Percentiles rank a stretch among this genome's conserved stretches.
Evolutionary conservation across 2,888 invertebrate genomes (phyloP).

Genomic region (Lasius platythorax): DNA sequence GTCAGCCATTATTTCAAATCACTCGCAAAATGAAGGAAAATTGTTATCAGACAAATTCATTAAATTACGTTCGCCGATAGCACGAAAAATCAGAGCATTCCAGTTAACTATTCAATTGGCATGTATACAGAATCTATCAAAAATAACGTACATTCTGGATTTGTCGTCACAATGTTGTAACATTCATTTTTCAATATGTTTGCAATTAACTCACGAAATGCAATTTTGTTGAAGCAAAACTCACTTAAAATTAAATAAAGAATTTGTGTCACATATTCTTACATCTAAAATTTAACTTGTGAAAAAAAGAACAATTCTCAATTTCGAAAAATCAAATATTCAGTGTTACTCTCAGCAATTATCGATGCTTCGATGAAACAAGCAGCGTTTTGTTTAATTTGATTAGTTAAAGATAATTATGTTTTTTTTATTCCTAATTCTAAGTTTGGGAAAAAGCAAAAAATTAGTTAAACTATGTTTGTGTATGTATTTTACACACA

Average conservation of each 20-base stretch:
- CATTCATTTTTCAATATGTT: slow-evolving; percentile 32
- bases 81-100: slow-evolving; percentile 33
- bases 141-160: slow-evolving; percentile 21
- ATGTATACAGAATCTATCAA: slow-evolving; percentile 18
- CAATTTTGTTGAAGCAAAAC: slow-evolving; percentile 29
- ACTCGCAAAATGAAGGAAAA: slow-evolving; percentile 18
- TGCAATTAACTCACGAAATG: slow-evolving; percentile 36
- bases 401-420: neutral
- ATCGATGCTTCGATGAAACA: neutral
- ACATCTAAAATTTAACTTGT: slow-evolving; percentile 20
- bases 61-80: slow-evolving; percentile 58
- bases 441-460: neutral
- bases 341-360: neutral
- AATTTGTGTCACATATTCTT: slow-evolving; percentile 8
- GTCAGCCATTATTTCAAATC: slow-evolving; percentile 41
- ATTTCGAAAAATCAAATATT: slow-evolving; percentile 1
- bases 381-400: neutral
- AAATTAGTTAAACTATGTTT: neutral
- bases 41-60: slow-evolving; percentile 48
- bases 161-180: slow-evolving; percentile 5
- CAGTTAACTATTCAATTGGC: slow-evolving; percentile 32
- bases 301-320: slow-evolving; percentile 22
- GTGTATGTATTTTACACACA: neutral
- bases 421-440: neutral
- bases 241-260: slow-evolving; percentile 15